A percentile compares a stretch with the other conserved stretches of the same genome.
phyloP scores from a whole-genome alignment of 2,113 vertebrate genomes.

The Sinocyclocheilus maitianheensis region DNA sequence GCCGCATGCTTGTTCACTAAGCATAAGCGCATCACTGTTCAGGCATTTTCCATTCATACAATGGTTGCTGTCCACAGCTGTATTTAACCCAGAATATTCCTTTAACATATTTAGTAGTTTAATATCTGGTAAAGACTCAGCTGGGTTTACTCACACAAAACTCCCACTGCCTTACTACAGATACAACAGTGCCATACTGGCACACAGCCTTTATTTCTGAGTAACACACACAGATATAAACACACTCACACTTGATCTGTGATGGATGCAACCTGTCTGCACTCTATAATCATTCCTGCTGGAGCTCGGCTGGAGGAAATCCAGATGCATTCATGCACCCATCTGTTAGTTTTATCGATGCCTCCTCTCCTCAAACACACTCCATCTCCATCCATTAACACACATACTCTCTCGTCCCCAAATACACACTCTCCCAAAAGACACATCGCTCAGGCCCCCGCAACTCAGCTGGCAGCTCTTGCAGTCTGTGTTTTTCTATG shows the following conservation, averaged over 20 bases:
- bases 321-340: conserved; percentile 43
- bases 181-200: conserved; percentile 20
- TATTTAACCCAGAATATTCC: background rate
- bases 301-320: conserved; percentile 25
- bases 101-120: background rate
- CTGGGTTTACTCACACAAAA: conserved; percentile 33
- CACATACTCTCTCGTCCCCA: background rate
- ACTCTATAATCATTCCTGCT: conserved; percentile 45
- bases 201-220: conserved; percentile 30
- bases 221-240: conserved; percentile 24
- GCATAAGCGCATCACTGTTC: background rate
- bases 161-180: conserved; percentile 31
- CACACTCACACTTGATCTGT: conserved; percentile 14
- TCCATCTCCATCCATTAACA: conserved; percentile 16
- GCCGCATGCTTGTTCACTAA: background rate
- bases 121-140: conserved; percentile 3
- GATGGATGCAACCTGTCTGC: conserved; percentile 48
- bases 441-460: background rate
- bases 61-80: background rate
- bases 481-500: background rate
- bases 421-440: conserved; percentile 21
- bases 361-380: conserved; percentile 28
- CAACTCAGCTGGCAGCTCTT: conserved; percentile 3
- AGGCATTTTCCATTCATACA: background rate
- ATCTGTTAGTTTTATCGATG: conserved; percentile 47